These are phyloP conservation scores for Aeoliscus strigatus DNA, from an alignment of 2,797 vertebrate genomes.

Conservation along the genomic window DNA sequence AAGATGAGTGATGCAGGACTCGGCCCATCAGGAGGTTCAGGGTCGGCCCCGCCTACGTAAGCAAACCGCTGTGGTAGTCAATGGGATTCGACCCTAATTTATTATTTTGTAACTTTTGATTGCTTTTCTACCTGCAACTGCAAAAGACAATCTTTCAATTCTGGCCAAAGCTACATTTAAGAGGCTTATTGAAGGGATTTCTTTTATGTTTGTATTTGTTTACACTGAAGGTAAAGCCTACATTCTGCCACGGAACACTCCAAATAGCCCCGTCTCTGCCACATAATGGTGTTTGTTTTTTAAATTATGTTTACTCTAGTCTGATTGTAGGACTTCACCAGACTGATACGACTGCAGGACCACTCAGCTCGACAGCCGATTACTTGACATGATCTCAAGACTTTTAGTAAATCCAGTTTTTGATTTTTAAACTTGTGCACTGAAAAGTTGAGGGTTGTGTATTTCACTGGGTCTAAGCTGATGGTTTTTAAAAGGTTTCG, in stretches of 20 bases:
- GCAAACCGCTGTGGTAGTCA: slow-evolving; percentile 20
- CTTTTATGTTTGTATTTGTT: slow-evolving; percentile 26
- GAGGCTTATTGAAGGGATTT: slow-evolving; percentile 23
- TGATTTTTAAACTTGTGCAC: slow-evolving; percentile 26
- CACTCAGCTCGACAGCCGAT: slow-evolving; percentile 4
- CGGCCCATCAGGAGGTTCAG: slow-evolving; percentile 1
- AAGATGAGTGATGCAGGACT: slow-evolving; percentile 55
- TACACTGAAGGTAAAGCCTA: slow-evolving; percentile 29
- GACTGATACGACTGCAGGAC: slow-evolving; percentile 3
- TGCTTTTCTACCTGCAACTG: slow-evolving; percentile 27
- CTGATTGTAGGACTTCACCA: too few species aligned
- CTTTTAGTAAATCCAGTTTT: slow-evolving; percentile 17
- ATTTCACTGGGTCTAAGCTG: slow-evolving; percentile 25
- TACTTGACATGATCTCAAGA: slow-evolving; percentile 7
- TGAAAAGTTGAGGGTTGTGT: slow-evolving; percentile 25
- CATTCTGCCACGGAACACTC: slow-evolving; percentile 12
- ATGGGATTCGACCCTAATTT: slow-evolving; percentile 11
- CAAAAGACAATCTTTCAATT: slow-evolving; percentile 57
- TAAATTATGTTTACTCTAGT: not conserved
- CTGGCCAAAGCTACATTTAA: slow-evolving; percentile 40
- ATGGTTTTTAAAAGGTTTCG: slow-evolving; percentile 9
- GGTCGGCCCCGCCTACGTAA: slow-evolving; percentile 24
- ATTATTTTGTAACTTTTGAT: slow-evolving; percentile 16
- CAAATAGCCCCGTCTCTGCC: slow-evolving; percentile 3
- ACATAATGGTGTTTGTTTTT: not conserved